Percentiles rank a stretch among this genome's conserved stretches.
Conservation (phyloP, 2,888 invertebrate genomes). For the Mesorhabditis sp. region DNA sequence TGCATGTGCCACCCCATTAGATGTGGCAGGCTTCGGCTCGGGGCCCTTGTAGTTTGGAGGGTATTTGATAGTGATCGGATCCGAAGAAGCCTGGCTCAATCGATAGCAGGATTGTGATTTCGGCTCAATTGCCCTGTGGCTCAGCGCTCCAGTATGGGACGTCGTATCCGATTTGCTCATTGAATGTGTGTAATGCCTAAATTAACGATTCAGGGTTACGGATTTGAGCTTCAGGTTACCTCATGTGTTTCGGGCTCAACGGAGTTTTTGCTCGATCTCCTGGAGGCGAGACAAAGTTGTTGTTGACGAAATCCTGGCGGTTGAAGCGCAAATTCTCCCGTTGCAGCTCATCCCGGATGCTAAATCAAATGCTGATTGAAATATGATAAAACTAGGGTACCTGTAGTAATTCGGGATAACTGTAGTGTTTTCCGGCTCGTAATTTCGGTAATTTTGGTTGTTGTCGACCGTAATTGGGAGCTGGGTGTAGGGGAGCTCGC, state of each 20-base stretch:
- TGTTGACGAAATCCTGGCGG: slow-evolving; percentile 44
- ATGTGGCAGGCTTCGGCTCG: too few relatives aligned
- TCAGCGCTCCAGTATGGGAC: background rate
- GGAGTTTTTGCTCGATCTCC: slow-evolving; percentile 35
- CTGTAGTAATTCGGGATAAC: slow-evolving; percentile 39
- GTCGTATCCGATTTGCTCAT: slow-evolving; percentile 2
- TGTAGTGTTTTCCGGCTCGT: slow-evolving; percentile 26
- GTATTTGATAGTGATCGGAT: too few relatives aligned
- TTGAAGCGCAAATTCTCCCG: slow-evolving; percentile 30
- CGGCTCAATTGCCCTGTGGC: background rate
- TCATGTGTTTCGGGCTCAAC: slow-evolving; percentile 14
- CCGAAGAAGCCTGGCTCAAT: background rate
- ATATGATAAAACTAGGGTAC: background rate
- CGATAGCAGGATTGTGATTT: background rate
- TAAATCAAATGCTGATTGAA: slow-evolving; percentile 7
- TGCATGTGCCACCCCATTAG: too few relatives aligned
- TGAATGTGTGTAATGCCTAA: background rate
- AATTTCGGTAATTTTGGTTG: slow-evolving; percentile 72
- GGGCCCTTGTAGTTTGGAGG: too few relatives aligned
- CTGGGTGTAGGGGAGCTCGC: slow-evolving; percentile 24
- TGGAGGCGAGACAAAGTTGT: slow-evolving; percentile 36
- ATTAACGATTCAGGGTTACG: background rate
- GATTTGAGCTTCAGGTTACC: background rate
- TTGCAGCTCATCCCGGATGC: slow-evolving; percentile 40
- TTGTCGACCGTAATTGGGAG: slow-evolving; percentile 32